Conservation (phyloP, 2,113 vertebrate species). For the Hemibagrus wyckioides region DNA sequence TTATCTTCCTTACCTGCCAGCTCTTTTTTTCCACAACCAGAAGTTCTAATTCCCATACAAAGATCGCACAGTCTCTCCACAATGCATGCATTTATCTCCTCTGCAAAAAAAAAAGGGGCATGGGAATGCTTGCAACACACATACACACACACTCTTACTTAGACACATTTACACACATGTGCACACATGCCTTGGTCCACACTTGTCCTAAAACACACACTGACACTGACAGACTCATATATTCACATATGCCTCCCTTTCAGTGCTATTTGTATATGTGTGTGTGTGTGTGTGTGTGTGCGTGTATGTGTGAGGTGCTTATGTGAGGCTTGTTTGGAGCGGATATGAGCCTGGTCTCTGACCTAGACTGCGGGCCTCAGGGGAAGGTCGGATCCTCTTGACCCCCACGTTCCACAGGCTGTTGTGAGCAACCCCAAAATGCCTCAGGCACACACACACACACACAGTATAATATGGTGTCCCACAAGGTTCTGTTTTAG, state of each 20-base stretch:
- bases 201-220: constrained; percentile 34
- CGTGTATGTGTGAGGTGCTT: constrained; percentile 44
- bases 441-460: constrained; percentile 19
- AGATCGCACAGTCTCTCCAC: constrained; percentile 50
- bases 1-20: constrained; percentile 45
- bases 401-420: constrained; percentile 71
- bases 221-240: constrained; percentile 24
- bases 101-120: constrained; percentile 44
- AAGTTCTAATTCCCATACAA: constrained; percentile 39
- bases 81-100: constrained; percentile 56
- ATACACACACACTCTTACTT: constrained; percentile 27
- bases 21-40: constrained; percentile 24
- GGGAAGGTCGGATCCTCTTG: constrained; percentile 70
- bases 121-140: constrained; percentile 45
- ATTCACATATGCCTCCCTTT: constrained; percentile 24
- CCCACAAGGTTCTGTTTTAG: background rate
- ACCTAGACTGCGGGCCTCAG: constrained; percentile 61
- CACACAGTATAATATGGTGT: background rate
- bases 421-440: constrained; percentile 44
- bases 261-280: constrained; percentile 9
- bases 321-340: constrained; percentile 34
- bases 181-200: constrained; percentile 16
- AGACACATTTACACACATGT: constrained; percentile 25
- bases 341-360: constrained; percentile 46
- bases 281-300: constrained; percentile 29